A percentile compares a stretch with the other conserved stretches of the same genome.
phyloP scores from a whole-genome alignment of 2,888 invertebrate species.

The Euplexia lucipara region DNA sequence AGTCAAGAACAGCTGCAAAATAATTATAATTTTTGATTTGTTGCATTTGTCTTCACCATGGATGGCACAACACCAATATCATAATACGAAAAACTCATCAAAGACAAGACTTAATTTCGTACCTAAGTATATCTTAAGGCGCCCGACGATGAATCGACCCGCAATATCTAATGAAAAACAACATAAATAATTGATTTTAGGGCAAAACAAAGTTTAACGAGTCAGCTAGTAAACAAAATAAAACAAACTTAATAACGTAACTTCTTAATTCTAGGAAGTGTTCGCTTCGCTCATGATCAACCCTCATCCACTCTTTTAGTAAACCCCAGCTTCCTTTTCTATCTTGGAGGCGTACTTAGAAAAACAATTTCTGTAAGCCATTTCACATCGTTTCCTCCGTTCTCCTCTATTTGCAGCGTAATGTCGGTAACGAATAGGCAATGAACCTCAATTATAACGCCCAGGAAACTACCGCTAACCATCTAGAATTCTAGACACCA shows the following conservation, averaged over 20 bases:
- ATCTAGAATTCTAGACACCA: constrained; percentile 51
- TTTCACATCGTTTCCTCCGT: constrained; percentile 26
- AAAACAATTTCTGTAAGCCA: constrained; percentile 33
- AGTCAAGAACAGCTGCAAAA: too few species aligned
- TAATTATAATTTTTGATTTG: too few species aligned
- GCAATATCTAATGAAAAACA: too few species aligned
- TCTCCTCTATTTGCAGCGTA: constrained; percentile 23
- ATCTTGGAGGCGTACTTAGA: constrained; percentile 20
- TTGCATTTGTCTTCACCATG: too few species aligned
- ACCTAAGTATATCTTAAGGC: too few species aligned
- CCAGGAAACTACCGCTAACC: constrained; percentile 46
- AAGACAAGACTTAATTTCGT: too few species aligned
- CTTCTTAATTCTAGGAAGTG: not conserved
- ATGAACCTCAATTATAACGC: constrained; percentile 56
- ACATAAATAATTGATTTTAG: too few species aligned
- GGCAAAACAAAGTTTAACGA: too few species aligned
- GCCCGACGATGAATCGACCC: too few species aligned
- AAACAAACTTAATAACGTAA: not conserved
- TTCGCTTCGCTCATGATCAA: not conserved
- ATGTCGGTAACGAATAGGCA: constrained; percentile 49
- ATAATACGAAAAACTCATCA: too few species aligned
- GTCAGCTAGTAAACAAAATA: too few species aligned
- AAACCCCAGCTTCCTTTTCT: not conserved
- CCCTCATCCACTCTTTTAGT: not conserved
- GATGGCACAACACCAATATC: too few species aligned